These are phyloP conservation scores for Notamacropus eugenii DNA, from an alignment of 2,797 vertebrate species.

Conservation along the genomic window DNA sequence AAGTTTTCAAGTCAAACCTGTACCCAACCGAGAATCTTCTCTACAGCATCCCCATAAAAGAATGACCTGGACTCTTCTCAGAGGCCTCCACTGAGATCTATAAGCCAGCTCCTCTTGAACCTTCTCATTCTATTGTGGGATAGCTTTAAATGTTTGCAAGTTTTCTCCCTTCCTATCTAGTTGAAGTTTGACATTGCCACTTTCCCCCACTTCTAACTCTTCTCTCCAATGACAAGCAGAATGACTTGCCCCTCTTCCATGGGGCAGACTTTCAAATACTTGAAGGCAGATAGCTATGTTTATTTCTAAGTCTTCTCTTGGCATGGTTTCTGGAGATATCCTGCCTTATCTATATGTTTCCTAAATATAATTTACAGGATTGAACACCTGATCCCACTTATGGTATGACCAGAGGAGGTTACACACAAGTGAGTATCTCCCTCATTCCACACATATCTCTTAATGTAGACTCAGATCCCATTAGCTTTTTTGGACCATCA, in stretches of 20 bases:
- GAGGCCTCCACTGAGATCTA: not conserved
- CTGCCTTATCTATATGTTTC: not conserved
- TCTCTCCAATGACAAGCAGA: not conserved
- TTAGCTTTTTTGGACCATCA: not conserved
- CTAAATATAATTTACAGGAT: not conserved
- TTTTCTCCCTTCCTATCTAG: not conserved
- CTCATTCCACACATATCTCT: not conserved
- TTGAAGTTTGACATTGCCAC: not conserved
- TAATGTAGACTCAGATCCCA: not conserved
- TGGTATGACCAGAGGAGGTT: not conserved
- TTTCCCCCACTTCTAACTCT: not conserved
- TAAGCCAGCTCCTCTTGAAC: not conserved
- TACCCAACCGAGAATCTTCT: not conserved
- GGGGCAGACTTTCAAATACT: not conserved
- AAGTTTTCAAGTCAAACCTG: not conserved
- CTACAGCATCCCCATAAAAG: not conserved
- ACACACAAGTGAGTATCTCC: not conserved
- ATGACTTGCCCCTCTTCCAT: not conserved
- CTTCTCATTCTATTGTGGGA: not conserved
- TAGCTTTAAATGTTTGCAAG: not conserved
- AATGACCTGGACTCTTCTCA: not conserved
- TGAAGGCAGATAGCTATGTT: not conserved
- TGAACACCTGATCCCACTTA: not conserved
- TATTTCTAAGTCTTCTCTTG: not conserved
- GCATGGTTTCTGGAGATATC: not conserved